phyloP scores from a whole-genome alignment of 2,797 vertebrate genomes.

The Pangasius larnaudii region DNA sequence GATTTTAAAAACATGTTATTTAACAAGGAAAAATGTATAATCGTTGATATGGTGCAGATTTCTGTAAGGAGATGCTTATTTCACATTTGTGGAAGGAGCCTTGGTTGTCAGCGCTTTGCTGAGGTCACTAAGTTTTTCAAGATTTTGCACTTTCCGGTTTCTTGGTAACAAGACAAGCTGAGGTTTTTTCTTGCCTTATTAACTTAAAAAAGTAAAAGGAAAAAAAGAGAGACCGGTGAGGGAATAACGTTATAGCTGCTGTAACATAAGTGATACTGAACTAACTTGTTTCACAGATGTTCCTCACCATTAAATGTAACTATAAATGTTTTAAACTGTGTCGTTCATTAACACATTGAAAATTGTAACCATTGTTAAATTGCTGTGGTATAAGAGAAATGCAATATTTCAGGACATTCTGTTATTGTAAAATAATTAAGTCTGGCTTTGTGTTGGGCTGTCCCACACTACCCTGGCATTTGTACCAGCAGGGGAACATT shows the following conservation, averaged over 20 bases:
- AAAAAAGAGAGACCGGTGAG: neutral
- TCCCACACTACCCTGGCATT: neutral
- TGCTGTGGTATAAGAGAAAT: neutral
- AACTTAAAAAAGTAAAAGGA: neutral
- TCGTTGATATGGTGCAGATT: too few relatives aligned
- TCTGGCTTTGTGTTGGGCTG: neutral
- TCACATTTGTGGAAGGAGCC: neutral
- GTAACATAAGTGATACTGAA: neutral
- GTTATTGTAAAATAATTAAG: neutral
- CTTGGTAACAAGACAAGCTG: neutral
- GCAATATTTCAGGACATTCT: neutral
- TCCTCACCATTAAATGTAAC: neutral
- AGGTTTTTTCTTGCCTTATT: neutral
- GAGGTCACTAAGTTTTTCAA: neutral
- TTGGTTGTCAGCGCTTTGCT: neutral
- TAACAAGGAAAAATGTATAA: neutral
- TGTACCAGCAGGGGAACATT: neutral
- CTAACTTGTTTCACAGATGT: neutral
- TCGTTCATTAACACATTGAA: neutral
- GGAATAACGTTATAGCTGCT: neutral
- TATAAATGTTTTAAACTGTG: neutral
- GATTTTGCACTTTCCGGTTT: neutral
- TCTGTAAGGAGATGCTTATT: neutral
- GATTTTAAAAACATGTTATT: neutral
- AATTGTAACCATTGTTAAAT: neutral